Evolutionary conservation across 2,888 invertebrate species (phyloP), one percentile per base, ranked within the genome.

Genomic region (Pyralis farinalis): DNA sequence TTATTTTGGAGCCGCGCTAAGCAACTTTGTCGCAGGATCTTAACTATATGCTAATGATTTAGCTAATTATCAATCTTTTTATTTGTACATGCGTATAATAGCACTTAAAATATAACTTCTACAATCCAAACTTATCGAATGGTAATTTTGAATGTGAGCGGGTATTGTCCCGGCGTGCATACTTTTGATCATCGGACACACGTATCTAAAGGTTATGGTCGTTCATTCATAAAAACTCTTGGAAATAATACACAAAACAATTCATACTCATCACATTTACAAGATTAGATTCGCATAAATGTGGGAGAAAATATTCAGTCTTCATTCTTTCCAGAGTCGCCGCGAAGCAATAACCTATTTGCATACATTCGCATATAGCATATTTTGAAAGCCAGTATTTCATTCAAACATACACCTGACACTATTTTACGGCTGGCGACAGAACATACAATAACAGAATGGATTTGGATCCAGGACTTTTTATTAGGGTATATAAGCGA

Each of bases 81-180:
- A 64, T 84, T 86, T 86, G 83, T 86, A 86, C 86, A 86, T 75
- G 79, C 75, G 62, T 77, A 66, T 76, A 78, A 74, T 77, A 79
- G 79, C 82, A 77, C 81, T 83, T 84, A 77, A 61, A 51, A 69
- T 67, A 70, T 71, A 64, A 76, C 53, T 47, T 65, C 73, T 80
- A 79, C 65, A 53, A 62, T 69, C 63, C 68, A 53, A 75, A 71
- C 71, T 66, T 71, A 75, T 63, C 60, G 63, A 74, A 71, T 70
- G 63, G 71, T 80, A 78, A 75, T 83, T 82, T 84, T 79, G 84
- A 83, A 80, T 77, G 64, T 52, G 35, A 32, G 32, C 37, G 42
- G 42, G 36, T 37, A 39, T 16, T 16, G 4, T 16, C 21, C 11
- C 21, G 6, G 10, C 40, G 34, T 40, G 29, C 37, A 33, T 21